phyloP scores from a whole-genome alignment of 2,113 vertebrate genomes.

The Marmota monax region DNA sequence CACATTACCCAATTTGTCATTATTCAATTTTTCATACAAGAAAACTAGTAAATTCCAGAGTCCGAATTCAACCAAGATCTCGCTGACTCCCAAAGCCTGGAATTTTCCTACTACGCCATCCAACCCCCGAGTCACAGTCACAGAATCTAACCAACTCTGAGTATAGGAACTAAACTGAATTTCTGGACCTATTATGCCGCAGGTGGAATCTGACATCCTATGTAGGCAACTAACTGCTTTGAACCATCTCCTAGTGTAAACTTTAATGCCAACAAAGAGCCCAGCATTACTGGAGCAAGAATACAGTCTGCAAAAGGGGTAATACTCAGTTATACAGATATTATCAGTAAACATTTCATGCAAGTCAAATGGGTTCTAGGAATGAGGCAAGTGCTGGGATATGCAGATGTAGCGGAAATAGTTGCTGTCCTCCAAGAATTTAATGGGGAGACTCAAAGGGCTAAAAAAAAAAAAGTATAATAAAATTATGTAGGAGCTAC shows the following conservation, averaged over 20 bases:
- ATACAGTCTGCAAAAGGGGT: background rate
- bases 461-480: background rate
- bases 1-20: background rate
- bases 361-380: background rate
- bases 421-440: background rate
- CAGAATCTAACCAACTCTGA: background rate
- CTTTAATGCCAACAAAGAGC: background rate
- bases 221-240: background rate
- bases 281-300: background rate
- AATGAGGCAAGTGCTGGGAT: background rate
- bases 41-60: background rate
- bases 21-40: background rate
- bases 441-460: background rate
- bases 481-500: background rate
- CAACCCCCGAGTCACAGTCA: background rate
- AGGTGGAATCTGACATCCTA: background rate
- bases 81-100: background rate
- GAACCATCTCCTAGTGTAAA: background rate
- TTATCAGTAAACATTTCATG: background rate
- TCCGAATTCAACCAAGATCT: background rate
- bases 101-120: background rate
- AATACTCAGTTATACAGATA: background rate
- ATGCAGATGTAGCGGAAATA: background rate
- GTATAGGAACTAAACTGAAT: background rate
- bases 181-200: background rate